Percentiles rank a stretch among this genome's conserved stretches.
Conservation (phyloP, 2,888 invertebrate genomes). For the Trisateles emortualis region DNA sequence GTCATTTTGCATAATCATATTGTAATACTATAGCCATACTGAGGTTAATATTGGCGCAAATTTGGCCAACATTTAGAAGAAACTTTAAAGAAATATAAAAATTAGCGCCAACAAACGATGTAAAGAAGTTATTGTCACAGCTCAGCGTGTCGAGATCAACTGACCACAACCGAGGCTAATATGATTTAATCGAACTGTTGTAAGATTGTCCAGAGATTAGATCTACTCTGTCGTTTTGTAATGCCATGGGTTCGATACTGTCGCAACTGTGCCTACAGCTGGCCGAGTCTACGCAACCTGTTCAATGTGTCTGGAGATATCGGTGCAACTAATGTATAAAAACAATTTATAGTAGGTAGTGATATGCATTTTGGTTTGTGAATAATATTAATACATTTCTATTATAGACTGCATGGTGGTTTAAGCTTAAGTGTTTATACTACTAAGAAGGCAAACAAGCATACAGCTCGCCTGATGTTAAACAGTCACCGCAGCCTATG, state of each 20-base stretch:
- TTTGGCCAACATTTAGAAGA: no score
- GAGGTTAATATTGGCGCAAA: background rate
- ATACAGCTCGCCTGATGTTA: no score
- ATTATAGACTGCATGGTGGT: no score
- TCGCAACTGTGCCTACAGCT: conserved; percentile 38
- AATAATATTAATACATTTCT: background rate
- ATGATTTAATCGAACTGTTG: conserved; percentile 60
- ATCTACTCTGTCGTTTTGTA: conserved; percentile 54
- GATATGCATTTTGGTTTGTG: background rate
- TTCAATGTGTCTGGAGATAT: conserved; percentile 20
- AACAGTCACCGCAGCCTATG: no score
- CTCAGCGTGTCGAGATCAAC: conserved; percentile 41
- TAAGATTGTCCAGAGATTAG: conserved; percentile 51
- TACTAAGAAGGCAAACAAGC: no score
- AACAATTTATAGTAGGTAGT: no score
- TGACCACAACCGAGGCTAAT: conserved; percentile 59
- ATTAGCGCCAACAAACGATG: conserved; percentile 6
- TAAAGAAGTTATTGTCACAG: conserved; percentile 43
- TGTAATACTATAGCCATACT: no score
- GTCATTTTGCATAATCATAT: no score
- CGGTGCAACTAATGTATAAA: background rate
- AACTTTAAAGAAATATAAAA: conserved; percentile 12
- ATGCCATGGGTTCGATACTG: conserved; percentile 48
- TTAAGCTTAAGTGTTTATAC: no score
- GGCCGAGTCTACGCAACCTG: conserved; percentile 18